These are phyloP conservation scores for Chloropsis cyanopogon DNA, from an alignment of 2,113 vertebrate genomes.

Conservation along the genomic window DNA sequence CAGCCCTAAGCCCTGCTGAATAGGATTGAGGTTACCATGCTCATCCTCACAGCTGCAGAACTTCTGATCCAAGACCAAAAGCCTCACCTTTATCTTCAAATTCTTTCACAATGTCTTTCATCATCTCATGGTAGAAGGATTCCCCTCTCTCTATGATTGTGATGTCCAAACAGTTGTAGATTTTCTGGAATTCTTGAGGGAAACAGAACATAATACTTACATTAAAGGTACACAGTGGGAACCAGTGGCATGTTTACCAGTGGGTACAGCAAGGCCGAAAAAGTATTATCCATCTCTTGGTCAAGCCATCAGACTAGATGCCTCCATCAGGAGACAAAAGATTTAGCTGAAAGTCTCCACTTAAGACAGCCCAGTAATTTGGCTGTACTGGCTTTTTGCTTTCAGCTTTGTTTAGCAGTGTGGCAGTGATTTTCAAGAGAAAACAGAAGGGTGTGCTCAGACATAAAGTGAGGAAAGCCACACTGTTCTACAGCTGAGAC, in stretches of 20 bases:
- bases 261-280: neutral
- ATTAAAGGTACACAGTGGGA: neutral
- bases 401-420: neutral
- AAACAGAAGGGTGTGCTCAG: neutral
- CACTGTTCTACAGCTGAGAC: neutral
- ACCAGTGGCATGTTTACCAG: neutral
- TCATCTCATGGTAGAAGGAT: conserved; percentile 90
- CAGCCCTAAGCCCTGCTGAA: neutral
- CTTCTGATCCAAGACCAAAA: neutral
- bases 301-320: neutral
- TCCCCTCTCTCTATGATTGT: conserved; percentile 87
- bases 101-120: conserved; percentile 86
- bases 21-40: neutral
- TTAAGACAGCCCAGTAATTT: neutral
- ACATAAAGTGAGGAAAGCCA: neutral
- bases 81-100: conserved; percentile 82
- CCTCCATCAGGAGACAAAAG: neutral
- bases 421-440: neutral
- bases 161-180: conserved; percentile 88
- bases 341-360: neutral
- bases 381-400: neutral
- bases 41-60: neutral
- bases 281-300: neutral
- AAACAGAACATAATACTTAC: neutral
- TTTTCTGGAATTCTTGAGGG: conserved; percentile 89